phyloP scores from a whole-genome alignment of 2,888 invertebrate genomes.

The Bedellia somnulentella region DNA sequence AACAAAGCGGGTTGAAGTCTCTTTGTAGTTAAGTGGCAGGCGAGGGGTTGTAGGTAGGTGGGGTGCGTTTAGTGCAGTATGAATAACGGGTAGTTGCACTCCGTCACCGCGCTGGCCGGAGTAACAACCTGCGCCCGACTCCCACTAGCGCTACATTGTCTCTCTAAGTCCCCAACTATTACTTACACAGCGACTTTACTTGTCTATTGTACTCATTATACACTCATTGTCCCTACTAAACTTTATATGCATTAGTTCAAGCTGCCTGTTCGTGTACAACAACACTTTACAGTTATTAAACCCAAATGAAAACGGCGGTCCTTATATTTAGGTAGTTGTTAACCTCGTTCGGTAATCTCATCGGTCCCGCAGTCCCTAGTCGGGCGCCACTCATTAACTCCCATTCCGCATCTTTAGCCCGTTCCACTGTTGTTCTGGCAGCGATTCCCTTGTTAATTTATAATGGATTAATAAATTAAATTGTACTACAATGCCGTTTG shows the following conservation, averaged over 20 bases:
- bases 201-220: neutral
- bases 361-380: slow-evolving; percentile 12
- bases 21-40: slow-evolving; percentile 55
- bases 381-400: slow-evolving; percentile 16
- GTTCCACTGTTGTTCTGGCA: slow-evolving; percentile 13
- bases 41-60: slow-evolving; percentile 22
- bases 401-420: slow-evolving; percentile 11
- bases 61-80: slow-evolving; percentile 47
- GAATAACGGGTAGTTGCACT: slow-evolving; percentile 56
- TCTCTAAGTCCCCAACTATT: no score
- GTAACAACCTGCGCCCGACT: slow-evolving; percentile 42
- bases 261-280: no score
- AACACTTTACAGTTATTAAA: neutral
- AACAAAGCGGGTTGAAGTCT: slow-evolving; percentile 54
- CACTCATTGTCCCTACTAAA: no score
- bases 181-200: no score
- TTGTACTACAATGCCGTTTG: neutral
- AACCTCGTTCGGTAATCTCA: slow-evolving; percentile 8
- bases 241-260: no score
- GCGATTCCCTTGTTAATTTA: slow-evolving; percentile 11
- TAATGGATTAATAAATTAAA: slow-evolving; percentile 6
- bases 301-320: slow-evolving; percentile 7
- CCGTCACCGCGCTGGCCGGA: slow-evolving; percentile 53
- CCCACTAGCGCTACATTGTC: slow-evolving; percentile 20
- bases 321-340: slow-evolving; percentile 10